Evolutionary conservation across 1,140 invertebrate genomes (phyloP).

Genomic region (Lanistes nyassanus): DNA sequence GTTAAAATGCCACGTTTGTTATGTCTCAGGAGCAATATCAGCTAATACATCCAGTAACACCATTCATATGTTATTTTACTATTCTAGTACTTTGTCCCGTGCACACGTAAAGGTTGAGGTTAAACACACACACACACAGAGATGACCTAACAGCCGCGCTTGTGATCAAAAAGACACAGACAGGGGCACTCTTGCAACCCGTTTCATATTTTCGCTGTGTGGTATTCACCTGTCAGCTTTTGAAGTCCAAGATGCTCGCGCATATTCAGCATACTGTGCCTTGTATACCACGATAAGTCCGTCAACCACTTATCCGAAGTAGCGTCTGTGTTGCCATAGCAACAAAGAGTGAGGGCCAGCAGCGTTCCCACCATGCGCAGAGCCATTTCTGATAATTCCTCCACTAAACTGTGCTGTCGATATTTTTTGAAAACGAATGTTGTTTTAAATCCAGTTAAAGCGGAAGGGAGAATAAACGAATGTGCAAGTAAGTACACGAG

Average conservation of each 20-base stretch:
- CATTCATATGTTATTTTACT: too few species aligned
- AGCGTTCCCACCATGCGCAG: background rate
- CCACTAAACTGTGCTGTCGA: background rate
- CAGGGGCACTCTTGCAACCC: too few species aligned
- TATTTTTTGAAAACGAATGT: background rate
- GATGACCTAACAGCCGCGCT: too few species aligned
- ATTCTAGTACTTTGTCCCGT: too few species aligned
- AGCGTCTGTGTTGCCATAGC: background rate
- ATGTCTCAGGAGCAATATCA: too few species aligned
- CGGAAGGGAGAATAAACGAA: background rate
- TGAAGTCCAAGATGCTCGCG: background rate
- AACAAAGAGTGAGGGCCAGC: background rate
- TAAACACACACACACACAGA: too few species aligned
- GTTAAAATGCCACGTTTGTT: background rate
- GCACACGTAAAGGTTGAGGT: too few species aligned
- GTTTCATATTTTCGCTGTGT: background rate
- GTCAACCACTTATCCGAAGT: background rate
- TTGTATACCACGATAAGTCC: constrained; percentile 14
- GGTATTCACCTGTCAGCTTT: constrained; percentile 15
- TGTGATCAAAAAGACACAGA: too few species aligned
- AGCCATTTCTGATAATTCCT: background rate
- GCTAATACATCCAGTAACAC: too few species aligned
- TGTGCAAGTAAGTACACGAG: background rate
- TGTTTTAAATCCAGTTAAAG: background rate
- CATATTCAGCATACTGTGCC: constrained; percentile 1